phyloP scores from a whole-genome alignment of 2,888 invertebrate genomes.

The Microctonus hyperodae region DNA sequence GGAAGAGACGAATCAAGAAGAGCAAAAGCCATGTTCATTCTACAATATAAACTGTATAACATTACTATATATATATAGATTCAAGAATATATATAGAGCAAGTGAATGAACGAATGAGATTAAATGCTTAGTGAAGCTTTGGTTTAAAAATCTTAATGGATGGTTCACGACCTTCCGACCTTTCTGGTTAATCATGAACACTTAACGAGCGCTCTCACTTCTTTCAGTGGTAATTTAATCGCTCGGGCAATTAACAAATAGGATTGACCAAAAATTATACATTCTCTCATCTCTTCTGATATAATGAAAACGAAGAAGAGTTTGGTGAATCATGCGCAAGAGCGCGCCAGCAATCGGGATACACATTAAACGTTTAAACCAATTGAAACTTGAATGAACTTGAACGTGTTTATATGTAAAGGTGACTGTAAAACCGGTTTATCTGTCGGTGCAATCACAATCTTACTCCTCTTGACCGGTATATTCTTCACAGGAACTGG shows the following conservation, averaged over 20 bases:
- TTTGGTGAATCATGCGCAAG: slow-evolving; percentile 3
- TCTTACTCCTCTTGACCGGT: not conserved
- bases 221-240: slow-evolving; percentile 14
- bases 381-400: slow-evolving; percentile 11
- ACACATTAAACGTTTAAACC: not conserved
- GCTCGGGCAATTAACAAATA: not conserved
- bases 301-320: not conserved
- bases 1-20: no score
- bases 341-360: not conserved
- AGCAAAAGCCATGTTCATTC: not conserved
- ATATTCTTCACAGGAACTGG: not conserved
- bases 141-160: slow-evolving; percentile 12
- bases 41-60: not conserved
- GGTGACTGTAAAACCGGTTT: not conserved
- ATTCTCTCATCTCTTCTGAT: not conserved
- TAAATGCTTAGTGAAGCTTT: not conserved
- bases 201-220: slow-evolving; percentile 2
- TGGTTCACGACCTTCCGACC: slow-evolving; percentile 4
- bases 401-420: not conserved
- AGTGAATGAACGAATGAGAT: slow-evolving; percentile 6
- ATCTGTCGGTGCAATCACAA: not conserved
- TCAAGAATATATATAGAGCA: not conserved
- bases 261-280: not conserved
- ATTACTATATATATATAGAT: no score
- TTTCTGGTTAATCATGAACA: not conserved